These are phyloP conservation scores for Geococcyx californianus DNA, from an alignment of 2,113 vertebrate species.

Conservation along the genomic window DNA sequence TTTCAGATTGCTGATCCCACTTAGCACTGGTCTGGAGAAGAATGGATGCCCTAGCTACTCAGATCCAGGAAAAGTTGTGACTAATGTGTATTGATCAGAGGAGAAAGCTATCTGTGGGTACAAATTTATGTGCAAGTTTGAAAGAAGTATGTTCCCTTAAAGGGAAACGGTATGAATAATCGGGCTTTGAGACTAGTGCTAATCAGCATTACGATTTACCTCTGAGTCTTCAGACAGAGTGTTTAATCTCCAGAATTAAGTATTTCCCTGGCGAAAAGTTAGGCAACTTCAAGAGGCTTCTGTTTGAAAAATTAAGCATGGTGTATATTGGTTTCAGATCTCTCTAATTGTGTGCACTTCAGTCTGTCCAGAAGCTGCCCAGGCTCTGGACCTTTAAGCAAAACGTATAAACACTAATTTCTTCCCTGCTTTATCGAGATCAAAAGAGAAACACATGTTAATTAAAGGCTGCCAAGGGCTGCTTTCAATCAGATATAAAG, in stretches of 20 bases:
- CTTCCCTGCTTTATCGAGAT: neutral
- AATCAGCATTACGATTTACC: neutral
- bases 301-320: neutral
- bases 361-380: neutral
- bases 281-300: neutral
- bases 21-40: neutral
- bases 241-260: slow-evolving; percentile 40
- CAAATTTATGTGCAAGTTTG: neutral
- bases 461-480: neutral
- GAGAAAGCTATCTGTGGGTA: slow-evolving; percentile 15
- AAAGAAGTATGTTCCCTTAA: neutral
- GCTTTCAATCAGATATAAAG: neutral
- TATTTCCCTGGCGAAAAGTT: slow-evolving; percentile 12
- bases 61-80: neutral
- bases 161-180: slow-evolving; percentile 29
- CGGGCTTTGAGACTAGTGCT: neutral
- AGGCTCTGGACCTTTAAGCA: neutral
- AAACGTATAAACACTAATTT: neutral
- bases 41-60: neutral
- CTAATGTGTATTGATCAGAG: slow-evolving; percentile 39
- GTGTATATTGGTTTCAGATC: neutral
- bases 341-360: neutral
- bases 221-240: neutral
- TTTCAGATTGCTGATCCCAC: neutral
- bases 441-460: neutral